Evolutionary conservation across 2,888 invertebrate species (phyloP).

Genomic region (Lymantria monacha): DNA sequence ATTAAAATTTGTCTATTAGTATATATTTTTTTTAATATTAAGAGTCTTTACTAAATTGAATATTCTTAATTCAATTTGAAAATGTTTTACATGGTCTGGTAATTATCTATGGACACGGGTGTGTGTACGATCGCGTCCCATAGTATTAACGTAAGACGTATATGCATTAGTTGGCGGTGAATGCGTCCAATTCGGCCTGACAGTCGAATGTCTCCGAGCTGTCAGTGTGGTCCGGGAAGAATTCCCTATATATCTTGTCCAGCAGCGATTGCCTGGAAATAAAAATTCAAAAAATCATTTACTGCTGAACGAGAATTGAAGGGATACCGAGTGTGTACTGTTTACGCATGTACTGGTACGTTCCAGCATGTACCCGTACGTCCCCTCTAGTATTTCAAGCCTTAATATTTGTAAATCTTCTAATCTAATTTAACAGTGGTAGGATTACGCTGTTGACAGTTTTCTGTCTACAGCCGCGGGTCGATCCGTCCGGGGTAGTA

Average conservation of each 20-base stretch:
- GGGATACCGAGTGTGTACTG: too few species aligned
- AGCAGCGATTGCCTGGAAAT: constrained; percentile 87
- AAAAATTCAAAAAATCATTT: neutral
- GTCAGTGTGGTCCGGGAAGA: constrained; percentile 88
- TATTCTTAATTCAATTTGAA: constrained; percentile 2
- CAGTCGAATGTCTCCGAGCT: constrained; percentile 79
- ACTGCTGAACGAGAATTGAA: neutral
- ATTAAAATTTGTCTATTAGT: constrained; percentile 23
- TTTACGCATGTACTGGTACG: too few species aligned
- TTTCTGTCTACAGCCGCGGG: too few species aligned
- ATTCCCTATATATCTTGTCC: constrained; percentile 90
- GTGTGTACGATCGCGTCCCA: constrained; percentile 31
- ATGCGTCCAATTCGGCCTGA: constrained; percentile 64
- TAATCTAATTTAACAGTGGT: too few species aligned
- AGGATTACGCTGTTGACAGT: too few species aligned
- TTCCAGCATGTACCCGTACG: too few species aligned
- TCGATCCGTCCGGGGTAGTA: too few species aligned
- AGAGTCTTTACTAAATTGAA: neutral
- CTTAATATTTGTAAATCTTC: too few species aligned
- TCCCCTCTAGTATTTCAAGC: too few species aligned
- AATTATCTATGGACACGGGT: constrained; percentile 4
- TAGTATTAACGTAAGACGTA: constrained; percentile 24
- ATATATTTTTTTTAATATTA: constrained; percentile 5
- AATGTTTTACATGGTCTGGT: constrained; percentile 8
- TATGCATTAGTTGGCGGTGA: constrained; percentile 57